Conservation (phyloP, 2,797 vertebrate genomes). For the Gila robusta region DNA sequence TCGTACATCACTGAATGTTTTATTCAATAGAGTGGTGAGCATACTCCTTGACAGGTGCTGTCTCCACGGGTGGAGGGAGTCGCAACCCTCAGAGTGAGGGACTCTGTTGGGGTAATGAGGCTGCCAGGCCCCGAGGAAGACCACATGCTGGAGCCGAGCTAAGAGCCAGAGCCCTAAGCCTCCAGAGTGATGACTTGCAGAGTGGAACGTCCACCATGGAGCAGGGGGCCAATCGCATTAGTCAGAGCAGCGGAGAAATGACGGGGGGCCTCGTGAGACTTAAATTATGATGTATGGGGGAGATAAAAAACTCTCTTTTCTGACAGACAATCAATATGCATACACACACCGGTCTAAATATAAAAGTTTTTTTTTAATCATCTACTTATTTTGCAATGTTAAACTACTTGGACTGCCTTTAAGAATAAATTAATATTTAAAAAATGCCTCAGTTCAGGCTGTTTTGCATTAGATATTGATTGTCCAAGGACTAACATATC, state of each 20-base stretch:
- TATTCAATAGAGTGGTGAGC: constrained; percentile 81
- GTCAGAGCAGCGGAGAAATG: constrained; percentile 33
- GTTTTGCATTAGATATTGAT: not conserved
- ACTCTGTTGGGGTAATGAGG: constrained; percentile 76
- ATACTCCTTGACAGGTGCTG: constrained; percentile 81
- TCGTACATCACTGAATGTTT: constrained; percentile 86
- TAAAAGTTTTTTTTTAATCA: not conserved
- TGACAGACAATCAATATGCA: constrained; percentile 36
- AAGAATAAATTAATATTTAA: not conserved
- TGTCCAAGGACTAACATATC: not conserved
- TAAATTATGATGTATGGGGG: constrained; percentile 18
- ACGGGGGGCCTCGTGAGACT: constrained; percentile 28
- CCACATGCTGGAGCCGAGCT: constrained; percentile 60
- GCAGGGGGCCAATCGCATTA: constrained; percentile 45
- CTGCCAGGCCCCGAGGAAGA: constrained; percentile 60
- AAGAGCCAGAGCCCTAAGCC: constrained; percentile 65
- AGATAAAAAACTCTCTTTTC: not conserved
- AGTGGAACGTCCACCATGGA: constrained; percentile 36
- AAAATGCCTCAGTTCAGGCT: not conserved
- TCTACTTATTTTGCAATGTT: not conserved
- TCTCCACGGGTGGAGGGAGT: constrained; percentile 71
- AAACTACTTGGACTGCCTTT: not conserved
- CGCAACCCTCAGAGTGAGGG: constrained; percentile 70
- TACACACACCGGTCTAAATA: not conserved
- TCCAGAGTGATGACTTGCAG: constrained; percentile 63